Percentiles rank a stretch among this genome's conserved stretches.
These are phyloP conservation scores for Rhynchopsitta pachyrhyncha DNA, from an alignment of 2,113 vertebrate genomes.

Conservation along the genomic window DNA sequence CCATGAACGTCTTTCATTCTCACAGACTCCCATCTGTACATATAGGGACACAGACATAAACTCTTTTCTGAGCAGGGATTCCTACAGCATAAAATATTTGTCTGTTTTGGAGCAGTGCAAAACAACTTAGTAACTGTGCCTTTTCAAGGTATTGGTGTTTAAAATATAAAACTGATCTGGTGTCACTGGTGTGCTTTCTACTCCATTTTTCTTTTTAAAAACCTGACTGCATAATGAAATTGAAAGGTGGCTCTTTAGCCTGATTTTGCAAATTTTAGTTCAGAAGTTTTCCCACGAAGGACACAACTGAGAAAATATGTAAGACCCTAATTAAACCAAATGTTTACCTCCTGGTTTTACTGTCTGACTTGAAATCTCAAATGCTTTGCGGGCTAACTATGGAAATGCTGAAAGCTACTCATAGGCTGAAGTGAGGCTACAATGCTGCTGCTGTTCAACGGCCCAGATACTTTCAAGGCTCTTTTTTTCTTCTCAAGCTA, in stretches of 20 bases:
- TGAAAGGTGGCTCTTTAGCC: background rate
- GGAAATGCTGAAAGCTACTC: background rate
- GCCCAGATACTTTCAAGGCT: background rate
- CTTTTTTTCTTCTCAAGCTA: background rate
- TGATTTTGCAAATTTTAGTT: background rate
- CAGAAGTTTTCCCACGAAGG: background rate
- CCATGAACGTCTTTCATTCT: background rate
- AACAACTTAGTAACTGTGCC: background rate
- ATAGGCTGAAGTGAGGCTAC: background rate
- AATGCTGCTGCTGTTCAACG: background rate
- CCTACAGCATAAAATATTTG: background rate
- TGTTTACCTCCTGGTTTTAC: background rate
- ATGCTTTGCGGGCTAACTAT: background rate
- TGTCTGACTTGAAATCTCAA: background rate
- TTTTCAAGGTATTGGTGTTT: background rate
- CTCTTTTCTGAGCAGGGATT: background rate
- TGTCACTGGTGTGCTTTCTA: background rate
- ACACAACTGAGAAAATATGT: background rate
- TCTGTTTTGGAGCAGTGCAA: background rate
- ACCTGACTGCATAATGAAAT: background rate
- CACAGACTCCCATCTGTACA: background rate
- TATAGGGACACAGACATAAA: background rate
- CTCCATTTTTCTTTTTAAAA: background rate
- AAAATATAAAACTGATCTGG: background rate
- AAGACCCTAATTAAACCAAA: background rate